These are phyloP conservation scores for Athalia circularis DNA, from an alignment of 2,888 invertebrate species.

Conservation along the genomic window DNA sequence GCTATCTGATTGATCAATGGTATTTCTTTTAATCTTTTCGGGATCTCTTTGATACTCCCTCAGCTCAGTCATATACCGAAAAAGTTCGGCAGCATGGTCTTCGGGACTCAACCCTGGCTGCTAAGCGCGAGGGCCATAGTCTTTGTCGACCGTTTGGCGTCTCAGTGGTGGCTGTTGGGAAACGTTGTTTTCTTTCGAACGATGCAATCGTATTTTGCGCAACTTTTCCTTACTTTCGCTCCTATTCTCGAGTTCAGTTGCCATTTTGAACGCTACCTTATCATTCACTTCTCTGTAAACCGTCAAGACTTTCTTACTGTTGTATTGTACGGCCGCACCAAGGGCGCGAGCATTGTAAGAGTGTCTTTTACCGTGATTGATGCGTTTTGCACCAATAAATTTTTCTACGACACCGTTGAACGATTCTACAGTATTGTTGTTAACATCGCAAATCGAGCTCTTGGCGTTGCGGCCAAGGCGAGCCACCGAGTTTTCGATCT, in stretches of 20 bases:
- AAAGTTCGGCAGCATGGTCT: not conserved
- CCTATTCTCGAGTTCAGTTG: not conserved
- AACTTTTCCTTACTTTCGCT: not conserved
- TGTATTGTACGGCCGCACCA: slow-evolving; percentile 40
- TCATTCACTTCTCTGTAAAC: not conserved
- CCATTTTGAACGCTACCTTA: slow-evolving; percentile 22
- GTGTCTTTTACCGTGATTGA: slow-evolving; percentile 34
- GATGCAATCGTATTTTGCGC: not conserved
- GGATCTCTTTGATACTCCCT: no score
- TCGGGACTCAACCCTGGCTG: not conserved
- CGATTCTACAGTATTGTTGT: slow-evolving; percentile 48
- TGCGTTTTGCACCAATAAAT: slow-evolving; percentile 48
- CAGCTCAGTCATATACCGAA: no score
- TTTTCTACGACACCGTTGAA: slow-evolving; percentile 49
- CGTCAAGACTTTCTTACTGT: not conserved
- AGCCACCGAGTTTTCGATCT: no score
- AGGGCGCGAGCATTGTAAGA: slow-evolving; percentile 43
- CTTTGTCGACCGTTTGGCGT: not conserved
- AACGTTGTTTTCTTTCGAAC: not conserved
- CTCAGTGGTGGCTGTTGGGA: not conserved
- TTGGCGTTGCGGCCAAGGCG: not conserved
- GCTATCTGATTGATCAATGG: slow-evolving; percentile 18
- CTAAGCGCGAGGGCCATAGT: not conserved
- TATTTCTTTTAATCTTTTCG: not conserved
- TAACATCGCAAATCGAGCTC: slow-evolving; percentile 35